Conservation (phyloP, 2,113 vertebrate genomes). For the Carassius auratus region DNA sequence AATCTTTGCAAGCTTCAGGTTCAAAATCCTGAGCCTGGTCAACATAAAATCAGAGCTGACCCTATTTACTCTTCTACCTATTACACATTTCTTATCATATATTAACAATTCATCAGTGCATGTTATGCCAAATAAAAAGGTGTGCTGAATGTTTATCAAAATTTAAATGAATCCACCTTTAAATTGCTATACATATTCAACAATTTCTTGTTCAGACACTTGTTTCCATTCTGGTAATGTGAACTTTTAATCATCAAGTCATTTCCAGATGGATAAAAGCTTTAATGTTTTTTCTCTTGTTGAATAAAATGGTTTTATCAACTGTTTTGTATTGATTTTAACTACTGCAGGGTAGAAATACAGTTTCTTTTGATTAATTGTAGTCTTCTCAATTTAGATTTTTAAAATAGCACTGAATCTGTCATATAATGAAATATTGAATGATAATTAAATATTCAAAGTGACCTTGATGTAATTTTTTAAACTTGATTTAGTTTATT, state of each 20-base stretch:
- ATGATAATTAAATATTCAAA: too few relatives aligned
- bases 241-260: not conserved
- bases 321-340: not conserved
- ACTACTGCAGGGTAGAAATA: not conserved
- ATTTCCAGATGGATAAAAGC: not conserved
- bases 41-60: not conserved
- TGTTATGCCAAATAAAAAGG: not conserved
- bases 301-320: not conserved
- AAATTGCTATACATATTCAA: not conserved
- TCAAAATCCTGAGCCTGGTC: not conserved
- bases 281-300: not conserved
- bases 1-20: not conserved
- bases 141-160: not conserved
- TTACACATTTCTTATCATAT: not conserved
- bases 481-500: not conserved
- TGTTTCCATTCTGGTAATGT: not conserved
- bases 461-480: too few relatives aligned
- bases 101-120: not conserved
- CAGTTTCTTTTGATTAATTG: not conserved
- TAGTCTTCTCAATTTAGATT: not conserved
- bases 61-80: not conserved
- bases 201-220: not conserved
- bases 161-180: not conserved
- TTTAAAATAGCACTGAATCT: not conserved
- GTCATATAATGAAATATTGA: not conserved